Evolutionary conservation across 2,797 vertebrate species (phyloP).

Genomic region (Gadopsis bispinosus): DNA sequence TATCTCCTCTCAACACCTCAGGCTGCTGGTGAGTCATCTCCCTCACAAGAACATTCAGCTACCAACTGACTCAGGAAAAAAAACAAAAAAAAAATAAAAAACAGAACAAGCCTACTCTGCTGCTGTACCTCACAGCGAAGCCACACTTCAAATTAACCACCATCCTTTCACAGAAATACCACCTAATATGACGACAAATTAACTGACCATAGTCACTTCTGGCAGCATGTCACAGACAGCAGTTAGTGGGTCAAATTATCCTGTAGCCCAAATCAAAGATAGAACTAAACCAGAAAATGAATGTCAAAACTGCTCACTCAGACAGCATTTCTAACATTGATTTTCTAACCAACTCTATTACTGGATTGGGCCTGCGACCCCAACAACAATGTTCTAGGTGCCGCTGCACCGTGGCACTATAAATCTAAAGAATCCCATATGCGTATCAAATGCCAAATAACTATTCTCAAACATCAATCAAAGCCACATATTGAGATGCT

Average conservation of each 20-base stretch:
- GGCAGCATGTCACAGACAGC: constrained; percentile 40
- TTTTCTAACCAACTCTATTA: constrained; percentile 77
- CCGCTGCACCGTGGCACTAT: constrained; percentile 63
- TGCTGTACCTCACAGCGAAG: constrained; percentile 60
- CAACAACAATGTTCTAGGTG: constrained; percentile 72
- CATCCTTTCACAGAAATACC: constrained; percentile 46
- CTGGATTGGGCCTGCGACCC: constrained; percentile 68
- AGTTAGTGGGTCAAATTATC: constrained; percentile 39
- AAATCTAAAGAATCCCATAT: constrained; percentile 80
- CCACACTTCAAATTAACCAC: constrained; percentile 54
- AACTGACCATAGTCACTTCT: constrained; percentile 42
- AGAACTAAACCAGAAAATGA: constrained; percentile 44
- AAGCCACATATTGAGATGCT: constrained; percentile 85
- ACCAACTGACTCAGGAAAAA: constrained; percentile 77
- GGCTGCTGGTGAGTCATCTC: constrained; percentile 83
- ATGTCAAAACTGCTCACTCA: constrained; percentile 52
- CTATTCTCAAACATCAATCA: constrained; percentile 85
- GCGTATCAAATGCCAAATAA: constrained; percentile 81
- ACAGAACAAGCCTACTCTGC: constrained; percentile 60
- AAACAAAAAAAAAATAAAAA: constrained; percentile 17
- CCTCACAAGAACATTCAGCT: constrained; percentile 84
- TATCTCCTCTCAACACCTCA: constrained; percentile 80
- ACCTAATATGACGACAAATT: constrained; percentile 48
- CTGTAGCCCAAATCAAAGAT: constrained; percentile 43
- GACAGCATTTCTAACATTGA: constrained; percentile 58